Percentiles rank a stretch among this genome's conserved stretches.
Conservation (phyloP, 2,113 vertebrate species). For the Pseudopodoces humilis region DNA sequence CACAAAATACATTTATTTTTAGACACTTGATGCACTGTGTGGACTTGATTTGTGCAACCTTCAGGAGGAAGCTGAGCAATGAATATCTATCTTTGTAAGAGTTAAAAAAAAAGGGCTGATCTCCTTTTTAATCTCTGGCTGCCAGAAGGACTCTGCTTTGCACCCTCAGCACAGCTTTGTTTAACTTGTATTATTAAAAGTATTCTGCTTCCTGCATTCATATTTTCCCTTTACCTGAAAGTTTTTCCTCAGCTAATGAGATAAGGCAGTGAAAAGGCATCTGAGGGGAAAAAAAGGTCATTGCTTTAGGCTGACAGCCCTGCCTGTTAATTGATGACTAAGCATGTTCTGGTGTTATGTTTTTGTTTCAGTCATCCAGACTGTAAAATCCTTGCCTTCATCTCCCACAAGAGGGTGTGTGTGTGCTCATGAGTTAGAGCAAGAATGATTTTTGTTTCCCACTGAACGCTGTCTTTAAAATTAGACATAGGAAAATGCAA, state of each 20-base stretch:
- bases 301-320: neutral
- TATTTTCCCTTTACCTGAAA: neutral
- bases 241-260: neutral
- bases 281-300: neutral
- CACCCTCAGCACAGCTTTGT: neutral
- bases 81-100: neutral
- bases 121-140: neutral
- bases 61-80: neutral
- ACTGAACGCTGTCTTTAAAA: neutral
- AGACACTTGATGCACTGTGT: neutral
- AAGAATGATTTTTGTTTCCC: neutral
- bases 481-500: neutral
- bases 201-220: neutral
- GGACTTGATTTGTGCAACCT: neutral
- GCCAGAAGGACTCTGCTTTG: neutral
- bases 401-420: conserved; percentile 43
- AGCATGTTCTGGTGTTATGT: neutral
- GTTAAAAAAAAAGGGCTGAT: neutral
- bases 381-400: neutral
- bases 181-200: neutral
- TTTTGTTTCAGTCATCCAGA: neutral
- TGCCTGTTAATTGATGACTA: neutral
- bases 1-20: neutral
- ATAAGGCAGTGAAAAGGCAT: neutral
- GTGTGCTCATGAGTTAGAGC: neutral